Evolutionary conservation across 2,888 invertebrate species (phyloP).

Genomic region (Caenorhabditis afra): DNA sequence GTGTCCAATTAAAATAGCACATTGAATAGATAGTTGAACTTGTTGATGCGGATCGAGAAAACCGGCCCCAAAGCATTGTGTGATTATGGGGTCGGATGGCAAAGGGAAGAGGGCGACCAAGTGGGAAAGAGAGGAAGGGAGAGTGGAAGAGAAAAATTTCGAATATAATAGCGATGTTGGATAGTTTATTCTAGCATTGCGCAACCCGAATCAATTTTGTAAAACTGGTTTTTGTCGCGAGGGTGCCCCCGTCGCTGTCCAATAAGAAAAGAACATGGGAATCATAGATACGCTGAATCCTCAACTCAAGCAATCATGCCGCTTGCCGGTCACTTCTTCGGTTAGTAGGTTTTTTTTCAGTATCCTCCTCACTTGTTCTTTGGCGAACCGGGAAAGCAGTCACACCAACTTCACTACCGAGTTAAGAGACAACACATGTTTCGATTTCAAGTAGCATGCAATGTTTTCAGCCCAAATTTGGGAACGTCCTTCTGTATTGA

Average conservation of each 20-base stretch:
- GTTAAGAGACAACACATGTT: too few relatives aligned
- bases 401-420: too few relatives aligned
- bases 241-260: slow-evolving; percentile 35
- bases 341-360: slow-evolving; percentile 16
- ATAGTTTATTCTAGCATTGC: slow-evolving; percentile 61
- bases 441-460: too few relatives aligned
- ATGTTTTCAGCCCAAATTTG: neutral
- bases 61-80: slow-evolving; percentile 57
- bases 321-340: slow-evolving; percentile 32
- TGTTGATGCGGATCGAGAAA: slow-evolving; percentile 63
- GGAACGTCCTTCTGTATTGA: neutral
- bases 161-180: slow-evolving; percentile 60
- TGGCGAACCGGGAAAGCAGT: neutral
- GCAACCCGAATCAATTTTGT: slow-evolving; percentile 62
- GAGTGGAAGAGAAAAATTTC: slow-evolving; percentile 51
- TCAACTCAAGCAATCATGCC: slow-evolving; percentile 54
- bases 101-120: slow-evolving; percentile 5
- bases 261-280: slow-evolving; percentile 56
- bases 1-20: slow-evolving; percentile 60
- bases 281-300: slow-evolving; percentile 53
- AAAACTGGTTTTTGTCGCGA: slow-evolving; percentile 58
- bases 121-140: slow-evolving; percentile 32
- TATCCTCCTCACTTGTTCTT: neutral
- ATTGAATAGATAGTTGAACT: slow-evolving; percentile 62
- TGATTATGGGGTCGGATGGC: slow-evolving; percentile 58